Percentiles rank a stretch among this genome's conserved stretches.
Evolutionary conservation across 1,140 invertebrate species (phyloP).

Genomic region (Ceratina australensis): DNA sequence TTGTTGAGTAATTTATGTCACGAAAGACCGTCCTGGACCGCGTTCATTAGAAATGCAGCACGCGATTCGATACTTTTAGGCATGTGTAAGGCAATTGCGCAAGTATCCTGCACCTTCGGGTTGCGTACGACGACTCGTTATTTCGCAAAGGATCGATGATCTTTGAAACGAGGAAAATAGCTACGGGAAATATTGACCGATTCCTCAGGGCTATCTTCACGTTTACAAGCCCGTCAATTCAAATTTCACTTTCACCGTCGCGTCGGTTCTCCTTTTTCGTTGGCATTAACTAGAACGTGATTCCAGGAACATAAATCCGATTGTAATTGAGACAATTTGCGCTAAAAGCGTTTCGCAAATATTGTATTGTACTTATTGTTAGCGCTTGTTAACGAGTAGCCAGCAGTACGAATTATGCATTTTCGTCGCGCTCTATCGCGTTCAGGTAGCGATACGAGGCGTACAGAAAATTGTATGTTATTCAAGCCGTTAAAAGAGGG

Average conservation of each 20-base stretch:
- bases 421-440: too few species aligned
- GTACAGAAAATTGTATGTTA: neutral
- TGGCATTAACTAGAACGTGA: too few species aligned
- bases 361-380: too few species aligned
- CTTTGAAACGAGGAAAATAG: neutral
- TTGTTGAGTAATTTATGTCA: constrained; percentile 27
- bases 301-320: too few species aligned
- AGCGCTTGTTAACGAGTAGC: too few species aligned
- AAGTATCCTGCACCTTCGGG: neutral
- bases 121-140: constrained; percentile 20
- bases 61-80: constrained; percentile 33
- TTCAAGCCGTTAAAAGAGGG: neutral
- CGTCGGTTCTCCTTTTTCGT: too few species aligned
- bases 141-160: constrained; percentile 33
- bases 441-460: too few species aligned
- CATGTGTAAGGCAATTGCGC: constrained; percentile 13
- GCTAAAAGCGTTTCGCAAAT: too few species aligned
- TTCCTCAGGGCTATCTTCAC: neutral
- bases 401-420: too few species aligned
- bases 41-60: constrained; percentile 32
- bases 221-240: too few species aligned
- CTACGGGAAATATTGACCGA: neutral
- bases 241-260: too few species aligned
- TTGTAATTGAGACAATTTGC: too few species aligned
- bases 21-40: neutral